phyloP scores from a whole-genome alignment of 2,113 vertebrate species.

The Colossoma macropomum region DNA sequence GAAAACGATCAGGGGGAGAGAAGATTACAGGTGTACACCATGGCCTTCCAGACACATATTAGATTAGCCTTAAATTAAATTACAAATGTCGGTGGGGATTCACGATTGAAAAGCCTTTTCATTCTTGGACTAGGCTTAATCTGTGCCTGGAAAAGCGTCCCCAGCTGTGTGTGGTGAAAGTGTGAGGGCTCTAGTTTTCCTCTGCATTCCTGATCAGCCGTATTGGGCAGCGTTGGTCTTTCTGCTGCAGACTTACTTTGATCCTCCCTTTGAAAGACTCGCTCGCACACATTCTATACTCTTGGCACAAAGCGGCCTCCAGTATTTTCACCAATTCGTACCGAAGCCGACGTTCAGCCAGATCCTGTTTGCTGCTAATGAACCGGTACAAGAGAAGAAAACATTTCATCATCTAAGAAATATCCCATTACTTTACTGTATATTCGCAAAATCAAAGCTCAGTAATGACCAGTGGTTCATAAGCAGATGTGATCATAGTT shows the following conservation, averaged over 20 bases:
- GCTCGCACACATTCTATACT: conserved; percentile 6
- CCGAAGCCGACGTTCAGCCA: not conserved
- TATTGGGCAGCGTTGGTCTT: conserved; percentile 29
- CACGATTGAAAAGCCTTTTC: not conserved
- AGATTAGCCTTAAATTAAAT: conserved; percentile 10
- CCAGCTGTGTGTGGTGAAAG: not conserved
- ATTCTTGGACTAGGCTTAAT: not conserved
- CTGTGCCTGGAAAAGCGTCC: not conserved
- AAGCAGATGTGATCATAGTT: too few relatives aligned
- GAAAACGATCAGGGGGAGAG: not conserved
- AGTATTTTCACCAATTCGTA: not conserved
- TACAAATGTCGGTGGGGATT: not conserved
- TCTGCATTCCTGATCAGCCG: conserved; percentile 35
- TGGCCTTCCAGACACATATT: not conserved
- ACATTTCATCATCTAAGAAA: too few relatives aligned
- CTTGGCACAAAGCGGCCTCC: not conserved
- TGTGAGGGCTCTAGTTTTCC: conserved; percentile 6
- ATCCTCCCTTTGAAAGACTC: conserved; percentile 40
- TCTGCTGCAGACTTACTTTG: conserved; percentile 39
- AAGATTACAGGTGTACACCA: not conserved
- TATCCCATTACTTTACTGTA: too few relatives aligned
- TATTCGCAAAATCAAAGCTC: too few relatives aligned
- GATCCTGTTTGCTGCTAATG: too few relatives aligned
- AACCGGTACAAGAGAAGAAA: too few relatives aligned
- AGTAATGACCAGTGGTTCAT: too few relatives aligned